A percentile compares a stretch with the other conserved stretches of the same genome.
Conservation (phyloP, 37 sponge, comb jelly and placozoan genomes). For the Dysidea cf. avara region DNA sequence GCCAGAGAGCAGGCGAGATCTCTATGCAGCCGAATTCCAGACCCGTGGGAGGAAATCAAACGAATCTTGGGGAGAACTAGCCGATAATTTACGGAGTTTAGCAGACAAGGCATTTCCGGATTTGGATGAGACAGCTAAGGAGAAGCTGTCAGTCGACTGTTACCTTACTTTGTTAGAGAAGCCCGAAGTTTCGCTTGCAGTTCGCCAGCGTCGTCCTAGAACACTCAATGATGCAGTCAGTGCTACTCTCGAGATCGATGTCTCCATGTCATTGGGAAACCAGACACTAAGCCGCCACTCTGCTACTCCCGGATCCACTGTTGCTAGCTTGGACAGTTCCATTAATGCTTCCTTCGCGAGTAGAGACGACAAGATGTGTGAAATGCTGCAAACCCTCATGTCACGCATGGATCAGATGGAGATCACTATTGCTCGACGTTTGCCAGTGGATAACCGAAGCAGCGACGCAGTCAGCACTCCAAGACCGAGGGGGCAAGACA, state of each 20-base stretch:
- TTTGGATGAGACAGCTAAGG: background rate
- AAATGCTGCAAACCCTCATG: background rate
- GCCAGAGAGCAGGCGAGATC: slow-evolving; percentile 7
- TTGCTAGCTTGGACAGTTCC: background rate
- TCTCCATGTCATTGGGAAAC: background rate
- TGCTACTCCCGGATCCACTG: background rate
- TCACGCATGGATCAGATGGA: background rate
- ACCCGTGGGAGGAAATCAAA: background rate
- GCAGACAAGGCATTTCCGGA: slow-evolving; percentile 13
- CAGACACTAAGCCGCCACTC: background rate
- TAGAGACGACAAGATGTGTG: background rate
- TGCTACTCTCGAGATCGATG: too few relatives aligned
- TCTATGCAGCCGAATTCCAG: slow-evolving; percentile 5
- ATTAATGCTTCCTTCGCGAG: background rate
- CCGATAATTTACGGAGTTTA: background rate
- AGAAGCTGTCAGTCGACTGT: too few relatives aligned
- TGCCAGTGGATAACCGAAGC: background rate
- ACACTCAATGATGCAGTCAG: too few relatives aligned
- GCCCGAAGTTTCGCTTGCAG: too few relatives aligned
- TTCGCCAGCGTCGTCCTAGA: too few relatives aligned
- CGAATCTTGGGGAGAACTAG: slow-evolving; percentile 3
- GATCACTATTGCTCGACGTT: background rate
- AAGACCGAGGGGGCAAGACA: background rate
- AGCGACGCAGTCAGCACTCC: background rate
- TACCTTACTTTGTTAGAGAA: too few relatives aligned